These are phyloP conservation scores for Turritopsis rubra DNA, from an alignment of 30 jellyfish, hydroid and myxozoan genomes.

Conservation along the genomic window DNA sequence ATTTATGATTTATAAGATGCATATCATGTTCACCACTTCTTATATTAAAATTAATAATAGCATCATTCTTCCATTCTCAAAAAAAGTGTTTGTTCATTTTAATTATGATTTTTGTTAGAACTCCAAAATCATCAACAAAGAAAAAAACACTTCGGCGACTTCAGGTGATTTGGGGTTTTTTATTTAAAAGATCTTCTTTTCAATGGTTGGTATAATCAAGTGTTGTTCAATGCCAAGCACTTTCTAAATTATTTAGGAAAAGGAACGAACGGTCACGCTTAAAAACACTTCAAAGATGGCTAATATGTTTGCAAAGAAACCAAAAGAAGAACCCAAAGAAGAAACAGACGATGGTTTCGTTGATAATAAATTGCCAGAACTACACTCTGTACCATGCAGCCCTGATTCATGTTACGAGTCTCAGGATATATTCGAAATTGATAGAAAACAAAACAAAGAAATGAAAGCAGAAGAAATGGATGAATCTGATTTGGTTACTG, in stretches of 20 bases:
- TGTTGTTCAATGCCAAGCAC: neutral
- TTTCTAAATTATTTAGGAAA: neutral
- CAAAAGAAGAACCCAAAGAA: neutral
- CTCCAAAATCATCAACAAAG: neutral
- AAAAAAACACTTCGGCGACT: neutral
- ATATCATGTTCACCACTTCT: no score
- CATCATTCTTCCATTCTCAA: no score
- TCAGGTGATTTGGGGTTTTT: neutral
- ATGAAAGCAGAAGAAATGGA: neutral
- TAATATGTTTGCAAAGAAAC: neutral
- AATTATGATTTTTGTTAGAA: neutral
- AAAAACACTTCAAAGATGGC: neutral
- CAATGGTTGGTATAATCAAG: neutral
- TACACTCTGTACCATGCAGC: neutral
- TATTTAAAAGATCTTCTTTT: no score
- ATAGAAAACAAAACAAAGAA: neutral
- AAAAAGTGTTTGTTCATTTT: neutral
- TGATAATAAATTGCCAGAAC: neutral
- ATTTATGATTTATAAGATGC: no score
- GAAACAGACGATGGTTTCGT: constrained; percentile 11
- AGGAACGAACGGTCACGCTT: neutral
- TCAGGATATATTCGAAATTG: neutral
- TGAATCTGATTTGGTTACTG: neutral
- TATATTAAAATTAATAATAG: no score
- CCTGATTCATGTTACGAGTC: neutral